Evolutionary conservation across 2,888 invertebrate species (phyloP), one percentile per base, ranked within the genome.

Genomic region (Meteorus cinctellus): DNA sequence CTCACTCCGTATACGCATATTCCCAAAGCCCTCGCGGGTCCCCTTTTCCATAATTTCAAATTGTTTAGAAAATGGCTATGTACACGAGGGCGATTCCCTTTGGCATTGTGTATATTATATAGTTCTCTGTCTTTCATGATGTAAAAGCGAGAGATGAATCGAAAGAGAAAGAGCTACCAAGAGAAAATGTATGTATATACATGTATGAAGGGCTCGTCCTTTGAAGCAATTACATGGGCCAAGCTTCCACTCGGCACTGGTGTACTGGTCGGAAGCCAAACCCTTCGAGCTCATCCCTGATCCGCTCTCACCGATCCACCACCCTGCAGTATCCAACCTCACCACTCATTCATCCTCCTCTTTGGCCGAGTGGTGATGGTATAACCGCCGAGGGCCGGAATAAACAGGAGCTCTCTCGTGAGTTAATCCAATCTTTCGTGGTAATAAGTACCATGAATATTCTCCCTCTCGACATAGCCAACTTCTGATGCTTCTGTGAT

Each of bases 171-270:
- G 55, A 55, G 55, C 19, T 0, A 55, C 19, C 4, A 4, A 10
- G 14, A 10, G 45, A 45, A 10, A 45, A 45, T 45, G 34, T 65
- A 70, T 24, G 48, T 45, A 74, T 75, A 78, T 74, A 67, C 36
- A 76, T 69, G 66, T 48, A 48, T 48, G 14, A n/a, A 48, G 71
- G 72, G 77, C 51, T 69, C 69, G 76, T 80, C 78, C 82, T 86
- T 84, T 84, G 83, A 86, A 82, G 82, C 84, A 87, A 87, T 87
- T 87, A 86, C 79, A 79, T 71, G n/a, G 74, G 60, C 24, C 19
- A 74, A 72, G 67, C 34, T 66, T 65, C 69, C 45, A 68, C 66
- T 73, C 45, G 70, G 72, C 68, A 60, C 62, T 65, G 55, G 65
- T 34, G 19, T 71, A 62, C 60, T 29, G 45, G 45, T 73, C 48